phyloP scores from a whole-genome alignment of 2,888 invertebrate genomes.

The Andrena camellia region DNA sequence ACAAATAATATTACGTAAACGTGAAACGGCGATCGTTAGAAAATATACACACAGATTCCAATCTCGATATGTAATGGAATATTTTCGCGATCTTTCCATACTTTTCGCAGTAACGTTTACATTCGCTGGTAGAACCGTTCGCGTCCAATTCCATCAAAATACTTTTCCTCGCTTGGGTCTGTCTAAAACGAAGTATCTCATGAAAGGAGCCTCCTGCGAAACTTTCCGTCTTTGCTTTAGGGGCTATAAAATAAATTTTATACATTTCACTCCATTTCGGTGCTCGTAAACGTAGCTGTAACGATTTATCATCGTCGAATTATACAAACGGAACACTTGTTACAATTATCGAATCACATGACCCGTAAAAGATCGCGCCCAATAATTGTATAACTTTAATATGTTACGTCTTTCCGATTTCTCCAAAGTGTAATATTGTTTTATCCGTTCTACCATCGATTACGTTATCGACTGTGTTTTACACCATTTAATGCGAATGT shows the following conservation, averaged over 20 bases:
- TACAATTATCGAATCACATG: background rate
- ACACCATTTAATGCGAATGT: background rate
- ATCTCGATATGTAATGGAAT: slow-evolving; percentile 87
- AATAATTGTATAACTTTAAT: background rate
- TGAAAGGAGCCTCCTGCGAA: background rate
- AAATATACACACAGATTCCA: slow-evolving; percentile 81
- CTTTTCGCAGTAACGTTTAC: slow-evolving; percentile 89
- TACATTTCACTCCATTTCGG: background rate
- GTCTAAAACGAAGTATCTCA: slow-evolving; percentile 83
- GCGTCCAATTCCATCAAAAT: slow-evolving; percentile 92
- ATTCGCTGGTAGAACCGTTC: slow-evolving; percentile 88
- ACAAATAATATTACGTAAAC: background rate
- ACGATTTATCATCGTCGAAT: background rate
- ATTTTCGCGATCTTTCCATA: slow-evolving; percentile 89
- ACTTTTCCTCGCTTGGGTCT: slow-evolving; percentile 89
- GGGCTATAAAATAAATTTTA: slow-evolving; percentile 10
- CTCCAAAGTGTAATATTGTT: background rate
- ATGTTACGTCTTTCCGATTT: background rate
- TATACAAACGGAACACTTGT: background rate
- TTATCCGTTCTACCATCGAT: too few species aligned
- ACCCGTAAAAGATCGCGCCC: background rate
- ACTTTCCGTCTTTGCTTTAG: fast-evolving
- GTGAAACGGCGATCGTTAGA: background rate
- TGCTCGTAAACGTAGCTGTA: background rate
- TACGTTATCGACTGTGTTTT: background rate